phyloP scores from a whole-genome alignment of 2,888 invertebrate species.

The Dusona sp. region DNA sequence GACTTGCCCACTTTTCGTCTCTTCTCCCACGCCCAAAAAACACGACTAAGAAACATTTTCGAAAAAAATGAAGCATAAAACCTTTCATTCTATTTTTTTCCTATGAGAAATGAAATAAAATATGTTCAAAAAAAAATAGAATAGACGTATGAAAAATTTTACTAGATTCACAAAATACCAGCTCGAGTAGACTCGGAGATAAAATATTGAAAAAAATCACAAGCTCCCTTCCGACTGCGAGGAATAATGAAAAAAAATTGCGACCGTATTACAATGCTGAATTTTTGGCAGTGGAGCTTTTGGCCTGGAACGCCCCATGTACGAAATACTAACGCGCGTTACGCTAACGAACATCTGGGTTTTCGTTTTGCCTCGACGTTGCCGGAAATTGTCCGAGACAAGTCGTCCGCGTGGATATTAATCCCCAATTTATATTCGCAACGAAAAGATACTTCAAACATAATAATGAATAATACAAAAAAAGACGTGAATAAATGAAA shows the following conservation, averaged over 20 bases:
- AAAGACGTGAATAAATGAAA: neutral
- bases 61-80: neutral
- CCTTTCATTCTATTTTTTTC: neutral
- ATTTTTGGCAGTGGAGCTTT: neutral
- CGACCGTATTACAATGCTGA: neutral
- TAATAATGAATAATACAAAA: neutral
- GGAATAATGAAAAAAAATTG: neutral
- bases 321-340: constrained; percentile 30
- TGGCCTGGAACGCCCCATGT: neutral
- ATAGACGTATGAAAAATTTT: neutral
- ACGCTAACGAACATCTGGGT: constrained; percentile 51
- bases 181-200: neutral
- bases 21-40: constrained; percentile 4
- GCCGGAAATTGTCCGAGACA: constrained; percentile 55
- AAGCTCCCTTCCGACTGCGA: neutral
- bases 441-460: neutral
- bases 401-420: constrained; percentile 8
- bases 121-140: neutral
- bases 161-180: too few species aligned
- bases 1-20: constrained; percentile 31
- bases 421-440: neutral
- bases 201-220: neutral
- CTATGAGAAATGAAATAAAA: neutral
- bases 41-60: neutral
- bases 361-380: constrained; percentile 34